Conservation (phyloP, 2,888 invertebrate genomes). For the Blastobasis lacticolella region DNA sequence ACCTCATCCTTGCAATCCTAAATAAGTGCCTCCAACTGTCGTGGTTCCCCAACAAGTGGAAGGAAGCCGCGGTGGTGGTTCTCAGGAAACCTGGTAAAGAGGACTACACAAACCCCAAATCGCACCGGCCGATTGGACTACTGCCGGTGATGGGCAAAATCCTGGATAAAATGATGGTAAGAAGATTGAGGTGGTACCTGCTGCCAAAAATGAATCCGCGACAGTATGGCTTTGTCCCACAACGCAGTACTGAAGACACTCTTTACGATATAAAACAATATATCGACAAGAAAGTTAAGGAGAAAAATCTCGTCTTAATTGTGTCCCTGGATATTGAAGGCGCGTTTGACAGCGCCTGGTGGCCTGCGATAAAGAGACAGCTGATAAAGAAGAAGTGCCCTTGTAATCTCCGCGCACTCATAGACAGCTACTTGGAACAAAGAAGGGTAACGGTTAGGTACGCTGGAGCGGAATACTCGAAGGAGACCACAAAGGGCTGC, state of each 20-base stretch:
- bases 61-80: not conserved
- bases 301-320: not conserved
- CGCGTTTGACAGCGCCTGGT: too few relatives aligned
- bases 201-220: not conserved
- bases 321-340: too few relatives aligned
- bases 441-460: not conserved
- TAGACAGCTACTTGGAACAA: not conserved
- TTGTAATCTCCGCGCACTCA: not conserved
- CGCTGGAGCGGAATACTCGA: not conserved
- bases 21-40: not conserved
- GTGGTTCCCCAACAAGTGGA: not conserved
- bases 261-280: not conserved
- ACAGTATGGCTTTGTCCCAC: too few relatives aligned
- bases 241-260: too few relatives aligned
- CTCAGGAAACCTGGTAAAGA: not conserved
- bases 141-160: not conserved
- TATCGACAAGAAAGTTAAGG: not conserved
- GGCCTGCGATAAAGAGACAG: not conserved
- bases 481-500: not conserved
- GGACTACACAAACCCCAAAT: not conserved
- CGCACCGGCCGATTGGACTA: too few relatives aligned
- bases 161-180: not conserved
- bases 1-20: too few relatives aligned
- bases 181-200: not conserved
- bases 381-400: not conserved